phyloP scores from a whole-genome alignment of 2,113 vertebrate species.

The Isichthys henryi region DNA sequence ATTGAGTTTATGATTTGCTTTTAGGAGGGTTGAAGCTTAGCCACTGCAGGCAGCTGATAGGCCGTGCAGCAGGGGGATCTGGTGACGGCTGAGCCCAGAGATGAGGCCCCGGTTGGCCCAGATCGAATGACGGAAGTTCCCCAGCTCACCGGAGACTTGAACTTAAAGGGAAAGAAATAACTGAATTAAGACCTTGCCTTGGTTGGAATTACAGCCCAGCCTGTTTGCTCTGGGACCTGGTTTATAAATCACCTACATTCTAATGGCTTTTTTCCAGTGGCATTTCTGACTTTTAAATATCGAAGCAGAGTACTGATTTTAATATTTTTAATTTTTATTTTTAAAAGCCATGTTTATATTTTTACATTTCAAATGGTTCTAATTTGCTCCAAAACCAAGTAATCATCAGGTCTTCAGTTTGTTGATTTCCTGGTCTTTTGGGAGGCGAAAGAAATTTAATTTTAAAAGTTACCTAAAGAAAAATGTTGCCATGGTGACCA shows the following conservation, averaged over 20 bases:
- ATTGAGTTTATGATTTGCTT: neutral
- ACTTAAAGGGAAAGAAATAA: constrained; percentile 46
- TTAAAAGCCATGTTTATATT: neutral
- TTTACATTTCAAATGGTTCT: neutral
- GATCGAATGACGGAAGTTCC: constrained; percentile 44
- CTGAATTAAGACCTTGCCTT: constrained; percentile 32
- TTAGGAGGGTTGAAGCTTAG: neutral
- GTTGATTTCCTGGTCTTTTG: constrained; percentile 25
- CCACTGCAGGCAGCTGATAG: constrained; percentile 24
- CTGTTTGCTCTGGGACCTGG: constrained; percentile 11
- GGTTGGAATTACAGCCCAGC: constrained; percentile 35
- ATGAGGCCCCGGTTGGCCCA: constrained; percentile 44
- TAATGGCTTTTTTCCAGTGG: neutral
- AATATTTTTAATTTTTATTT: neutral
- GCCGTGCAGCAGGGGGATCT: constrained; percentile 51
- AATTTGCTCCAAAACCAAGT: neutral
- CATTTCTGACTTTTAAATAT: neutral
- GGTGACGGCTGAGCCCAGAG: constrained; percentile 42
- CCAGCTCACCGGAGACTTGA: constrained; percentile 45
- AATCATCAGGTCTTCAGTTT: neutral
- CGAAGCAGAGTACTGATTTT: neutral
- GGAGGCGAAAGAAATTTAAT: constrained; percentile 28
- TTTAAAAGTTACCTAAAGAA: constrained; percentile 30
- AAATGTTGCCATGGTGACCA: constrained; percentile 48
- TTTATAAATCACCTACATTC: constrained; percentile 16